Base-by-base conservation (phyloP, 2,797 vertebrate genomes). In the Cyprinella venusta region DNA sequence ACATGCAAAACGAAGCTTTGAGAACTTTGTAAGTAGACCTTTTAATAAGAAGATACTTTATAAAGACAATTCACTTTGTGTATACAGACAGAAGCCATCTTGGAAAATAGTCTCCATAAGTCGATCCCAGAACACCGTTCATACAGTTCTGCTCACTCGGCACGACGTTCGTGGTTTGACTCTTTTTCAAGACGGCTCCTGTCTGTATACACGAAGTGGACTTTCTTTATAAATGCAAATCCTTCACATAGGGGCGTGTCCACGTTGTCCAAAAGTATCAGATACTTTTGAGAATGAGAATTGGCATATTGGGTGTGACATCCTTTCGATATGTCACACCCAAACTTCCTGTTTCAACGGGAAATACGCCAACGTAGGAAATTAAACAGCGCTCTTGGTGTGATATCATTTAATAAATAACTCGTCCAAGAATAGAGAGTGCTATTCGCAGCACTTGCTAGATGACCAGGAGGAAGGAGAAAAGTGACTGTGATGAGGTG, bases 401-500 rank as follows among this genome's bases (percentile, higher is more conserved):
- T 0, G 54, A 50, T 21, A 65, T 13, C 3, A 54, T 36, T 78
- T 78, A n/a, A n/a, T 78, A n/a, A 45, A n/a, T 78, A n/a, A 45
- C 4, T 36, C 1, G 21, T 30, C 42, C 26, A 78, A n/a, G 10
- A 78, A 78, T 78, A 78, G 61, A 0, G 1, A 36, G 12, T 50
- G 12, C 61, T 78, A 50, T 78, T 78, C 63, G 59, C 52, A 76
- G 68, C 30, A 36, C 13, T 8, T 61, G 72, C 79, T 59, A 21
- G 72, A 78, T 76, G 78, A 77, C 33, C 80, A 74, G 18, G 56
- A 69, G 74, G 42, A 56, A 80, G 77, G 50, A 64, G 45, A 63
- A 75, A 85, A 71, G 84, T 50, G 74, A 48, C 59, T 52, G 50
- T 24, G 61, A 69, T 69, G n/a, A 45, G 16, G 75, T 75, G 83